These are phyloP conservation scores for Calonectris borealis DNA, from an alignment of 2,113 vertebrate species.

Conservation along the genomic window DNA sequence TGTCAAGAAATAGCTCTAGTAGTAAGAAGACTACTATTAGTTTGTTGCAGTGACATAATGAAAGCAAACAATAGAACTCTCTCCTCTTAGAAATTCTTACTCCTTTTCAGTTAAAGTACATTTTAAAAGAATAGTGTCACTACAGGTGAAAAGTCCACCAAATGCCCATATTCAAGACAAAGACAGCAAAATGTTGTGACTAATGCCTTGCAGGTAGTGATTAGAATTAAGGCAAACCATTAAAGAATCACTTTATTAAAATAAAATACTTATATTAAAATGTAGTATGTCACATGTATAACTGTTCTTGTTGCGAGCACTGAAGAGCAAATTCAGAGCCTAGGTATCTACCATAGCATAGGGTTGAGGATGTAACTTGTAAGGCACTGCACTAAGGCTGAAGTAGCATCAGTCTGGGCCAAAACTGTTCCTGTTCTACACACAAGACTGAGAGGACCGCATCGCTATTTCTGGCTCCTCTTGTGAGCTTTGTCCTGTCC, in stretches of 20 bases:
- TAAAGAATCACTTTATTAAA: neutral
- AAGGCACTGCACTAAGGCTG: neutral
- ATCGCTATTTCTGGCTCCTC: neutral
- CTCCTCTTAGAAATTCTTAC: neutral
- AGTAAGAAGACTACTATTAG: neutral
- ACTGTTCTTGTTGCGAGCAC: neutral
- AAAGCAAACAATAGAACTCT: neutral
- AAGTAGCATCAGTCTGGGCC: neutral
- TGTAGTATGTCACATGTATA: neutral
- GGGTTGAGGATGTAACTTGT: neutral
- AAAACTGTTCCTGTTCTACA: neutral
- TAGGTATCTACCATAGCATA: neutral
- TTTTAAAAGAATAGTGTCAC: neutral
- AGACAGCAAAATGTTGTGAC: neutral
- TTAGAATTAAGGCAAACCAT: neutral
- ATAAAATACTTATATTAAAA: neutral
- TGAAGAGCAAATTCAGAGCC: neutral
- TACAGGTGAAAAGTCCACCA: neutral
- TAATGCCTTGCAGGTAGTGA: neutral
- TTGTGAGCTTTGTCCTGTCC: neutral
- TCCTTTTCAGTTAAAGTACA: neutral
- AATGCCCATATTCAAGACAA: neutral
- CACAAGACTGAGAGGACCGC: neutral
- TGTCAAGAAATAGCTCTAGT: neutral
- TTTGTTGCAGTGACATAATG: neutral